A percentile compares a stretch with the other conserved stretches of the same genome.
Evolutionary conservation across 2,888 invertebrate genomes (phyloP).

Genomic region (Syritta pipiens): DNA sequence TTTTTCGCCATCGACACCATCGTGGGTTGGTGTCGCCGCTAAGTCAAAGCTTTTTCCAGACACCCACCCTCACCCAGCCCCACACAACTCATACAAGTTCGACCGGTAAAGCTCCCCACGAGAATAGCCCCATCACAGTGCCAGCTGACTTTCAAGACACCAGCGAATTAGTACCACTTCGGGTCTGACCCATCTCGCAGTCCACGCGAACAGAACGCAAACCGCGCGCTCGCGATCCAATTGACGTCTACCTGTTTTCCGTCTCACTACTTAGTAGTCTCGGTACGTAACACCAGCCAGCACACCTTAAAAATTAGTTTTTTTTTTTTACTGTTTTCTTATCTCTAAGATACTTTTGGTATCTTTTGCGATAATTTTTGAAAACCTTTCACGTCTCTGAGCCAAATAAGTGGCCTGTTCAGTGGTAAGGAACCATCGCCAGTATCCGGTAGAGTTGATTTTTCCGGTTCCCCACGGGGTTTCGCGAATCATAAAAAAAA

Average conservation of each 20-base stretch:
- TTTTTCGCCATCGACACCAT: background rate
- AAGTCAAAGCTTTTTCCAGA: conserved; percentile 30
- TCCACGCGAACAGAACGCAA: conserved; percentile 18
- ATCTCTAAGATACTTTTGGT: conserved; percentile 35
- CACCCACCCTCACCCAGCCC: background rate
- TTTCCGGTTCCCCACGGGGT: conserved; percentile 41
- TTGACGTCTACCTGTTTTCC: background rate
- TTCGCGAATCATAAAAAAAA: conserved; percentile 38
- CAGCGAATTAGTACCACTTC: conserved; percentile 53
- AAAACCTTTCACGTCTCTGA: conserved; percentile 33
- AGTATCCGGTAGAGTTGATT: conserved; percentile 41
- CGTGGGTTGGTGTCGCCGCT: too few species aligned
- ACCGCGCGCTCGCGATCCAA: conserved; percentile 41
- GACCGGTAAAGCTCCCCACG: conserved; percentile 36
- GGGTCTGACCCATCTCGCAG: conserved; percentile 55
- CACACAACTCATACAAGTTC: conserved; percentile 37
- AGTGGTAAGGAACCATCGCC: conserved; percentile 15
- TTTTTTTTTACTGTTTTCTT: conserved; percentile 21
- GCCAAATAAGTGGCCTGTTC: conserved; percentile 36
- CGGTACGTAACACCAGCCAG: conserved; percentile 59
- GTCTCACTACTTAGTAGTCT: conserved; percentile 54
- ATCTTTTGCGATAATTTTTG: conserved; percentile 7
- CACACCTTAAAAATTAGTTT: conserved; percentile 39
- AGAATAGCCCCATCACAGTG: background rate
- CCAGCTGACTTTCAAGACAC: too few species aligned